phyloP scores from a whole-genome alignment of 2,113 vertebrate species.

The Empidonax alnorum region DNA sequence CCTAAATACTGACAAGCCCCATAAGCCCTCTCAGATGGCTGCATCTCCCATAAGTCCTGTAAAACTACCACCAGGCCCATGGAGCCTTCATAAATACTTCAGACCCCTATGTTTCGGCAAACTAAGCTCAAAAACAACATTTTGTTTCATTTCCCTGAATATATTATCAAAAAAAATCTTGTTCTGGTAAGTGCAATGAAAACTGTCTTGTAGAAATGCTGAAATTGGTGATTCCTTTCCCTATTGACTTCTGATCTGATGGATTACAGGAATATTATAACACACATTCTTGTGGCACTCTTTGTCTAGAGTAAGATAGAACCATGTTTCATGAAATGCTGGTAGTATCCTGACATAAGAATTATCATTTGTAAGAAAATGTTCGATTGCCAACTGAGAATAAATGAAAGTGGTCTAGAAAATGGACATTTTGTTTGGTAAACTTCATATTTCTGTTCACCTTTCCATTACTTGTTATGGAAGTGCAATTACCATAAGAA shows the following conservation, averaged over 20 bases:
- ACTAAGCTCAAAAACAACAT: background rate
- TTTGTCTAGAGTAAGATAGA: background rate
- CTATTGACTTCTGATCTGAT: background rate
- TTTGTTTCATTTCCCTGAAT: background rate
- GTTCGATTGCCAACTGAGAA: background rate
- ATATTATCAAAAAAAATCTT: background rate
- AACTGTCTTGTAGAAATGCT: background rate
- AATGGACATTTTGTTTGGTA: background rate
- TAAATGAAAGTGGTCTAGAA: background rate
- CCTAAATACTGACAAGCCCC: background rate
- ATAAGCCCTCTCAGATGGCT: background rate
- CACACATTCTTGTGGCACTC: background rate
- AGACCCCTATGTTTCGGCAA: background rate
- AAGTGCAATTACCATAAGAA: background rate
- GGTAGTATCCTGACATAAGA: background rate
- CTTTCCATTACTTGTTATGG: background rate
- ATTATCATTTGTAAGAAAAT: background rate
- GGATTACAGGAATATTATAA: background rate
- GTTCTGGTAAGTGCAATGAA: background rate
- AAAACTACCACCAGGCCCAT: background rate
- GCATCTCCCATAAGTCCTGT: accelerated
- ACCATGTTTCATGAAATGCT: background rate
- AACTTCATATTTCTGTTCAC: background rate
- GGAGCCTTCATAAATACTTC: background rate
- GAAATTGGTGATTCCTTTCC: background rate